Base-by-base conservation (phyloP, 2,888 invertebrate species). In the Andrena praecox region DNA sequence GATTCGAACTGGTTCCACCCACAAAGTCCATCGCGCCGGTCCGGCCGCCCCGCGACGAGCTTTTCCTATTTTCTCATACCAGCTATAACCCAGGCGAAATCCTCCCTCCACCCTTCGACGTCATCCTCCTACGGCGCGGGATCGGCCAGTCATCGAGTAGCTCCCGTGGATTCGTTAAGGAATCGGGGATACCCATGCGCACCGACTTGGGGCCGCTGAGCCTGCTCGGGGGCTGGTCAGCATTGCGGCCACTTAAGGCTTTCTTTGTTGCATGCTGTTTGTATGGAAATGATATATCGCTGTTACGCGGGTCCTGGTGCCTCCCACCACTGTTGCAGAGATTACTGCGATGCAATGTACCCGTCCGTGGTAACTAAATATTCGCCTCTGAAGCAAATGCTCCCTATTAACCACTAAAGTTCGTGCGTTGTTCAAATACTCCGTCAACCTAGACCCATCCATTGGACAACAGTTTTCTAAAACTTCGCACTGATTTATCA, bases 1-100 rank as follows among this genome's bases (percentile, higher is more conserved):
- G 90, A 91, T 92, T 91, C 90, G 89, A 93, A 93, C 85, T 94
- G 94, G 94, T 88, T 94, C 95, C 95, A 95, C 94, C 94, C 94
- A 93, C 93, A 86, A 89, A 91, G 93, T 94, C 93, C 92, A 93
- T 92, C 93, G 93, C 93, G 93, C 93, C 93, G 93, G 94, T 93
- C 93, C 91, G 92, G 91, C 91, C 93, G 90, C 90, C 92, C 93
- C 89, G 89, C 84, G 83, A 77, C 81, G 89, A 87, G 89, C 90
- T 87, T 87, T 89, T 86, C 76, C 91, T 90, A 91, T 91, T 92
- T 91, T 91, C 92, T 91, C 91, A 85, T 87, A 71, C 77, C 86
- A 68, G 73, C 82, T 86, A 84, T 85, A 86, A 89, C 87, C 77
- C 56, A 27, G 60, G 67, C 78, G 71, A 81, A 87, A 73, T 84